Percentiles rank a stretch among this genome's conserved stretches.
Conservation (phyloP, 2,797 vertebrate genomes). For the Anisognathus igniventris region DNA sequence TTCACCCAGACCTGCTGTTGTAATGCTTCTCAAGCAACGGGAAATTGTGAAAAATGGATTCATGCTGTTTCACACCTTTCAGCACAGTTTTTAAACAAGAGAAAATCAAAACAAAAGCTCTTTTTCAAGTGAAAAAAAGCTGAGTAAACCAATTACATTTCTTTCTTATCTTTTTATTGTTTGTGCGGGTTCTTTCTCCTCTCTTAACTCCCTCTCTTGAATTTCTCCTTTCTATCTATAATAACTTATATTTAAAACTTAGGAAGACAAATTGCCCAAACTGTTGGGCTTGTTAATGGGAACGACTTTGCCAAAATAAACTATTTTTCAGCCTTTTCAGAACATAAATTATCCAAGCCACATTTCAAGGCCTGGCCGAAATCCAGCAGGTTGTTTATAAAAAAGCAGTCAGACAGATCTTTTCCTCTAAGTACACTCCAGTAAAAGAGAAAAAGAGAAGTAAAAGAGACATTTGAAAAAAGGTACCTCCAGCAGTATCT, state of each 20-base stretch:
- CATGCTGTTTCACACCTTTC: background rate
- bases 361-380: background rate
- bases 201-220: background rate
- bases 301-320: background rate
- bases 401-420: background rate
- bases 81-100: slow-evolving; percentile 2
- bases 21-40: background rate
- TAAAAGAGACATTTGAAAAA: background rate
- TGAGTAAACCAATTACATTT: background rate
- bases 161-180: background rate
- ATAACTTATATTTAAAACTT: background rate
- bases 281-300: background rate
- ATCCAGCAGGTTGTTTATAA: background rate
- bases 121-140: background rate
- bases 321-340: background rate
- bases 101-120: background rate
- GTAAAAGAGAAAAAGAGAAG: background rate
- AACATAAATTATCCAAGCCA: background rate
- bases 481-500: background rate
- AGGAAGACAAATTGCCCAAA: background rate
- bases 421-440: background rate
- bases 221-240: background rate
- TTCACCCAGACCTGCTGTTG: background rate
- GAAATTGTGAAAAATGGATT: slow-evolving; percentile 18
- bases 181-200: background rate